phyloP scores from a whole-genome alignment of 2,888 invertebrate species.

The Cheilosia variabilis region DNA sequence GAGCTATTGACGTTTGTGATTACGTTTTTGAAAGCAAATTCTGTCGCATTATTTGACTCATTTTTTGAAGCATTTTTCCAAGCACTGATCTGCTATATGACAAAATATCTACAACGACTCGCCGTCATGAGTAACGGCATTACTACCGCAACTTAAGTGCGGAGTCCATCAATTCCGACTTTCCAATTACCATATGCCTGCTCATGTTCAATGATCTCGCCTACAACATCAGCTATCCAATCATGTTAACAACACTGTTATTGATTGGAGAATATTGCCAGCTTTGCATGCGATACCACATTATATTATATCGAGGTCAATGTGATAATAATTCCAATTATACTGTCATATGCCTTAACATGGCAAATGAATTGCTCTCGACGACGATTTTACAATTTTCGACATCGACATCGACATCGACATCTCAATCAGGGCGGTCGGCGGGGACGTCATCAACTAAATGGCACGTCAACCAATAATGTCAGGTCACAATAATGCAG shows the following conservation, averaged over 20 bases:
- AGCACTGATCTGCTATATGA: too few species aligned
- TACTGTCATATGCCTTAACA: constrained; percentile 47
- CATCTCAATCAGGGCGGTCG: constrained; percentile 15
- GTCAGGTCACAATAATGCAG: constrained; percentile 35
- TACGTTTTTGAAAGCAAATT: too few species aligned
- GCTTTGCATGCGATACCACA: background rate
- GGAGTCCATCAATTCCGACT: too few species aligned
- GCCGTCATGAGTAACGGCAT: too few species aligned
- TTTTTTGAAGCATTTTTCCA: too few species aligned
- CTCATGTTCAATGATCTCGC: background rate
- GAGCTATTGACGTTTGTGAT: too few species aligned
- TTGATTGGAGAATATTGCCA: constrained; percentile 24
- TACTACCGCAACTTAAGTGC: too few species aligned
- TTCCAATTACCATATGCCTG: background rate
- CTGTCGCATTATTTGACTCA: too few species aligned
- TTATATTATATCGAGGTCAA: constrained; percentile 25
- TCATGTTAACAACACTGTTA: constrained; percentile 15
- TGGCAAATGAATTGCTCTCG: constrained; percentile 42
- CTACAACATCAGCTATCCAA: background rate
- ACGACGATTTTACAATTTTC: constrained; percentile 39
- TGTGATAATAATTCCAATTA: constrained; percentile 53
- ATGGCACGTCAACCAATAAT: constrained; percentile 46
- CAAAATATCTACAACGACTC: too few species aligned
- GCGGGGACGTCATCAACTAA: constrained; percentile 39
- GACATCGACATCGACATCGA: constrained; percentile 25